Evolutionary conservation across 2,113 vertebrate genomes (phyloP).

Genomic region (Embiotoca jacksoni): DNA sequence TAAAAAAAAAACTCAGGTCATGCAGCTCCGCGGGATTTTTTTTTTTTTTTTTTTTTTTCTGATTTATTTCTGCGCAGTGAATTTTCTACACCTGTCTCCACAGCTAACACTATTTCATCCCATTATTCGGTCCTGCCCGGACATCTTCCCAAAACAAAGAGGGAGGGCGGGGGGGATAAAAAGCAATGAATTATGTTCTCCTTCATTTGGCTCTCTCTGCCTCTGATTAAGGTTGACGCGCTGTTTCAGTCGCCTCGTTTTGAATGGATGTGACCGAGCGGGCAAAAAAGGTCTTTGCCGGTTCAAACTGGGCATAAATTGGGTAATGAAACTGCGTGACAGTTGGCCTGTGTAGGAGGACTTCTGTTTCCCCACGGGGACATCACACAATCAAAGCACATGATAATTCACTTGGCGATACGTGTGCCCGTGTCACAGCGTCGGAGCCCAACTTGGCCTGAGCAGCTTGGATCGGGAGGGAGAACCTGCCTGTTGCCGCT

Average conservation of each 20-base stretch:
- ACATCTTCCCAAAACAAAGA: constrained; percentile 55
- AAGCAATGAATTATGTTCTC: constrained; percentile 48
- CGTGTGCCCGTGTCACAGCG: constrained; percentile 18
- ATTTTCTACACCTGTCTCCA: constrained; percentile 57
- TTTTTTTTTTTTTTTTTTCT: constrained; percentile 27
- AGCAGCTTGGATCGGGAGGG: not conserved
- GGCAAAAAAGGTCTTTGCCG: constrained; percentile 31
- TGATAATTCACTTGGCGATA: constrained; percentile 41
- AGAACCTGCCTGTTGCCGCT: not conserved
- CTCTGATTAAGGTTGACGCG: constrained; percentile 61
- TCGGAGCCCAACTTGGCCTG: constrained; percentile 3
- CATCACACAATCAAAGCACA: constrained; percentile 55
- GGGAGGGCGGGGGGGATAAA: constrained; percentile 23
- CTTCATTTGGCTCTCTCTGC: constrained; percentile 45
- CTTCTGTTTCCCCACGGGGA: constrained; percentile 68
- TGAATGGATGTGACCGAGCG: constrained; percentile 47
- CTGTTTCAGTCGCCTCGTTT: constrained; percentile 62
- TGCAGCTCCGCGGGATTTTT: constrained; percentile 23
- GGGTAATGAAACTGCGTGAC: constrained; percentile 59
- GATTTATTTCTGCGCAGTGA: constrained; percentile 47
- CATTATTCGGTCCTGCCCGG: constrained; percentile 55
- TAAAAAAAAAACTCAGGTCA: constrained; percentile 25
- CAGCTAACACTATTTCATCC: constrained; percentile 50
- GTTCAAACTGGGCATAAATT: constrained; percentile 57
- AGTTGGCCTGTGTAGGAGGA: constrained; percentile 64